Evolutionary conservation across 2,797 vertebrate genomes (phyloP), one percentile per base, ranked within the genome.

Genomic region (Etheostoma perlongum): DNA sequence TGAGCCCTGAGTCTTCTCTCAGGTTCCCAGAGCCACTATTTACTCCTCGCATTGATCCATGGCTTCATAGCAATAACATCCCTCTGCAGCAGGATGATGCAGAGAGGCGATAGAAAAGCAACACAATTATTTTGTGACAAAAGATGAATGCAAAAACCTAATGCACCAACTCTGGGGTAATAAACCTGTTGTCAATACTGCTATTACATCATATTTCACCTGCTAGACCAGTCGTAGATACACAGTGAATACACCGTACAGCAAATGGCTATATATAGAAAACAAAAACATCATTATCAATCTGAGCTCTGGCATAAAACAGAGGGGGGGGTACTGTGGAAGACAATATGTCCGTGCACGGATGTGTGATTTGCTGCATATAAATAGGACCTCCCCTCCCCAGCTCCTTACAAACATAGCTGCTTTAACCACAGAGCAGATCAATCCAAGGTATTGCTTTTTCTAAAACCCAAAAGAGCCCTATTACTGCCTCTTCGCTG

Each of bases 281-380:
- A 93, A 93, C 90, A 92, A 93, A 91, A 93, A 91, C 92, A 91
- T 91, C 86, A 91, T 93, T 91, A 92, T 92, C 89, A 91, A 92
- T 90, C 86, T 79, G 82, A 89, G 89, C 87, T 81, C 77, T 73
- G 46, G 85, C 82, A 78, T 88, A 75, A 81, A 90, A 82, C 82
- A 76, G 81, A 82, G 72, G 77, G 86, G 88, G 88, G 63, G 89
- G 88, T 74, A 84, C 78, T 2, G 54, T 62, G 67, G 60, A 67
- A 74, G 69, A 84, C 48, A 82, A 78, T 78, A 77, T 82, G 79
- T 80, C 49, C 52, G 51, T 75, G 68, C 62, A 4, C 67, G 72
- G 36, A 67, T 49, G 65, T 73, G 68, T 74, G 69, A 84, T 76
- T 78, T 44, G 23, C 61, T 85, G 76, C 82, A 81, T 51, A 79